Conservation (phyloP, 2,113 vertebrate species). For the Axis porcinus region DNA sequence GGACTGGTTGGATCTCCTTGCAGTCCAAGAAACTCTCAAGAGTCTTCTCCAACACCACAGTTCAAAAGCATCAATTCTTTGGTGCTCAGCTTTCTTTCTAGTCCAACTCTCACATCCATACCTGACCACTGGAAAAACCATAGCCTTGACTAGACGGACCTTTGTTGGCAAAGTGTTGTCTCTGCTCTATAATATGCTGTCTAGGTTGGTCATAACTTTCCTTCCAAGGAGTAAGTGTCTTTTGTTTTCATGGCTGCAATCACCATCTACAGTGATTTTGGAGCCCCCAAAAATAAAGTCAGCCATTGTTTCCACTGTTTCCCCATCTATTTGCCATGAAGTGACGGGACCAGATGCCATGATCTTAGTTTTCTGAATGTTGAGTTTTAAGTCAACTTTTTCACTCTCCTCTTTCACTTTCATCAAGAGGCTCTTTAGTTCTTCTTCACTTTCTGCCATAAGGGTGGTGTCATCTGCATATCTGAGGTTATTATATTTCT, state of each 20-base stretch:
- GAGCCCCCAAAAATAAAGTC: too few relatives aligned
- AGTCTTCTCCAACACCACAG: background rate
- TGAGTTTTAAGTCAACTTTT: too few relatives aligned
- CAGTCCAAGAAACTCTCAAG: background rate
- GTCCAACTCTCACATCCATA: background rate
- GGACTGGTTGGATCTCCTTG: background rate
- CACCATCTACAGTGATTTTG: too few relatives aligned
- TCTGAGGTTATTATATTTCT: background rate
- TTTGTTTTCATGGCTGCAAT: too few relatives aligned
- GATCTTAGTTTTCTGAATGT: too few relatives aligned
- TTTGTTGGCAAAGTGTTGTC: too few relatives aligned
- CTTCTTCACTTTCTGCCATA: background rate
- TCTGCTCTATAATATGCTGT: too few relatives aligned
- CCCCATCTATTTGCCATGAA: background rate
- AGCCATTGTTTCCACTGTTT: too few relatives aligned
- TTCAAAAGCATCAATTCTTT: background rate
- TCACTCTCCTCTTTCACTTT: too few relatives aligned
- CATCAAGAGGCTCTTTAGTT: too few relatives aligned
- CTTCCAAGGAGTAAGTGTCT: too few relatives aligned
- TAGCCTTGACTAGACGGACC: background rate
- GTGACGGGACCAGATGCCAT: background rate
- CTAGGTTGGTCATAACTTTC: too few relatives aligned
- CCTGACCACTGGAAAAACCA: background rate
- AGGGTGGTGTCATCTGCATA: background rate
- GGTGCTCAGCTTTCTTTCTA: rapidly evolving